Evolutionary conservation across 2,888 invertebrate species (phyloP), one percentile per base, ranked within the genome.

Genomic region (Leucozona laternaria): DNA sequence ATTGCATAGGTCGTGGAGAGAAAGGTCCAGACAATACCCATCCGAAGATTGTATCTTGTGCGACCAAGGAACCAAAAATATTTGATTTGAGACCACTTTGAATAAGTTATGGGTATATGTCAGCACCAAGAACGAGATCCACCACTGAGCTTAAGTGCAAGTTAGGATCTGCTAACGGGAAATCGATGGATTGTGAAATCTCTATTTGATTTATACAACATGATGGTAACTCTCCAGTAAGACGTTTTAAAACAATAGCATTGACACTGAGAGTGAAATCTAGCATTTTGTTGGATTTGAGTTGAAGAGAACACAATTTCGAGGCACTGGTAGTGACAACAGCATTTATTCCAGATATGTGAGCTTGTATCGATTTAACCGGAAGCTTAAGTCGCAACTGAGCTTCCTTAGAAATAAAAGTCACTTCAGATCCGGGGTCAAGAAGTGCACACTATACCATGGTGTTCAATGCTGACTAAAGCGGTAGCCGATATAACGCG

Each of bases 1-100:
- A n/a, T n/a, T n/a, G n/a, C n/a, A n/a, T 57, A 1, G 20, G 20
- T 25, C n/a, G 11, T 6, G 31, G 37, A 13, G 55, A 28, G 25
- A 66, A 22, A 34, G 66, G 57, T 17, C 76, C 66, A 7, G 66
- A 66, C 45, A 76, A n/a, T 0, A 57, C 37, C 43, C 62, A 73
- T 13, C 73, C 60, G 7, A 73, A 60, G 4, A 73, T 50, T 11
- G 34, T 50, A 13, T 50, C 31, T 64, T 75, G 53, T 6, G 62
- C 75, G 2, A 75, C 13, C 5, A 53, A 53, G 5, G 58, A 34
- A 17, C 62, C 75, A 13, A 76, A 8, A 20, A 64, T 7, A 13
- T 75, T 55, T 11, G 3, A 5, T n/a, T n/a, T 31, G 4, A 64
- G 2, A 25, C 64, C 64, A 43, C 37, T 57, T 22, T 22, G 11